These are phyloP conservation scores for Bucorvus abyssinicus DNA, from an alignment of 2,797 vertebrate species.

Conservation along the genomic window DNA sequence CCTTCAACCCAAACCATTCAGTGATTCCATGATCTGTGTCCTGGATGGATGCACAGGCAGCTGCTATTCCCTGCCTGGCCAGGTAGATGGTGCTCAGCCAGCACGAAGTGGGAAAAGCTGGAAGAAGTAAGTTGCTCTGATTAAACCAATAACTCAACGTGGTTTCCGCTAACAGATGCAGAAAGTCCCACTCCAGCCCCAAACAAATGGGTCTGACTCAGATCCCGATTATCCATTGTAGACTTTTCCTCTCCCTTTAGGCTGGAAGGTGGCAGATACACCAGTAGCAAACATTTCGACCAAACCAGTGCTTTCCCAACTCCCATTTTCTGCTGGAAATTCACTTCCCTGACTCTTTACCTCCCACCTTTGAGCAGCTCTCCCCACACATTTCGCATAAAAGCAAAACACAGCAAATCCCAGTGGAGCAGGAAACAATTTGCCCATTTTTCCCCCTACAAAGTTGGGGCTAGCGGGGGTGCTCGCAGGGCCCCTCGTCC, in stretches of 20 bases:
- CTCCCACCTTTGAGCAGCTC: neutral
- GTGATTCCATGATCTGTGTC: neutral
- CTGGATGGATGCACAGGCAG: neutral
- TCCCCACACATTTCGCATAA: neutral
- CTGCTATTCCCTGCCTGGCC: slow-evolving; percentile 60
- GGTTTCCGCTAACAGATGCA: neutral
- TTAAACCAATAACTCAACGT: neutral
- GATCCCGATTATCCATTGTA: neutral
- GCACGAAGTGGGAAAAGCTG: neutral
- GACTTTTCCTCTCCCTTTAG: neutral
- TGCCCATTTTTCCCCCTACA: neutral
- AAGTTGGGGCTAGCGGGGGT: neutral
- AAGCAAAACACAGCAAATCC: neutral
- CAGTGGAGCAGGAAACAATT: neutral
- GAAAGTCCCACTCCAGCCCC: neutral
- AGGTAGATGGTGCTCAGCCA: slow-evolving; percentile 67
- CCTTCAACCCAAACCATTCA: neutral
- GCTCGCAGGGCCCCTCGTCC: neutral
- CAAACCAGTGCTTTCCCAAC: neutral
- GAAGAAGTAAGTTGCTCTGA: neutral
- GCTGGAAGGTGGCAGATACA: neutral
- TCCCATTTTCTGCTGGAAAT: neutral
- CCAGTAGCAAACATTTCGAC: neutral
- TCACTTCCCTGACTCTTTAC: neutral
- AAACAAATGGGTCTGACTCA: neutral